These are phyloP conservation scores for Phymorhynchus buccinoides DNA, from an alignment of 1,140 invertebrate species.

Conservation along the genomic window DNA sequence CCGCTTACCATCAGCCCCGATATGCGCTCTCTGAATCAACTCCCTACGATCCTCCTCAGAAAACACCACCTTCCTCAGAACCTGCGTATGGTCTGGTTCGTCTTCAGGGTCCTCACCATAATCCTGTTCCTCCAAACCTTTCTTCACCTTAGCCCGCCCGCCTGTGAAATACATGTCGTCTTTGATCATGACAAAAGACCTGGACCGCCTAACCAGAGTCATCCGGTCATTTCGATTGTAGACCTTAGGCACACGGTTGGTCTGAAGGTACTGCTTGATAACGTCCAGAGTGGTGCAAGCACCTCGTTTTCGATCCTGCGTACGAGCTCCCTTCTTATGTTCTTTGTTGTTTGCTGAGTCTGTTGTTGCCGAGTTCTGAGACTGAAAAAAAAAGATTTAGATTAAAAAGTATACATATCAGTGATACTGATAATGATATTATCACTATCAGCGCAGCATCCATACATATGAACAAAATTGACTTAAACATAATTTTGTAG, in stretches of 20 bases:
- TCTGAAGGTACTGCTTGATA: slow-evolving; percentile 31
- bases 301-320: too few species aligned
- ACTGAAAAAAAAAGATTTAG: too few species aligned
- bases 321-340: too few species aligned
- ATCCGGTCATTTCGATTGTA: slow-evolving; percentile 27
- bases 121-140: too few species aligned
- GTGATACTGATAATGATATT: too few species aligned
- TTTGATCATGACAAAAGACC: slow-evolving; percentile 34
- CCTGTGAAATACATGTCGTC: slow-evolving; percentile 35
- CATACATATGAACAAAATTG: too few species aligned
- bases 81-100: slow-evolving; percentile 20
- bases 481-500: too few species aligned
- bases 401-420: too few species aligned
- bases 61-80: slow-evolving; percentile 24
- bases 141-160: background rate
- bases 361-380: too few species aligned
- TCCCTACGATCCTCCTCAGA: slow-evolving; percentile 1
- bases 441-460: too few species aligned
- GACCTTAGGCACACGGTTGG: slow-evolving; percentile 11
- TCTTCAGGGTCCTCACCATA: slow-evolving; percentile 21
- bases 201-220: slow-evolving; percentile 32
- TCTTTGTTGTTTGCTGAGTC: too few species aligned
- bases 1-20: slow-evolving; percentile 29
- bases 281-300: background rate
- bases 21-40: background rate